Base-by-base conservation (phyloP, 2,888 invertebrate species). In the Trypoxylon attenuatum region DNA sequence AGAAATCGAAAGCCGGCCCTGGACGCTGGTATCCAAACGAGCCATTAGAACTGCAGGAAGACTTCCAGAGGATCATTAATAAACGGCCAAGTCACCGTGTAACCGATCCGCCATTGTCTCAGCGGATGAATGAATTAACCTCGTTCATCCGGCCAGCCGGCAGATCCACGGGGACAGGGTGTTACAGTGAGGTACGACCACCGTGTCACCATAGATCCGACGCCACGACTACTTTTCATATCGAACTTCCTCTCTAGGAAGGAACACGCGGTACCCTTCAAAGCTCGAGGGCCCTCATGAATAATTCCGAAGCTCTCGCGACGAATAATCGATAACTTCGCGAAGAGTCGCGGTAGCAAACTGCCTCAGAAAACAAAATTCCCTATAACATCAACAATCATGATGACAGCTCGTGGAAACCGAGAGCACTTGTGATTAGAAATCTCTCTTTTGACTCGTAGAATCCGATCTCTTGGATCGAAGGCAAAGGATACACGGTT, bases 31-130 rank as follows among this genome's bases (percentile, higher is more conserved):
- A 67, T 71, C 54, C 59, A 53, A 73, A 71, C 60, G 63, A 22
- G 46, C 51, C 70, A 70, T 76, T 76, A 70, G 58, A 52, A 62
- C 22, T 29, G 54, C 74, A 70, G 61, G 64, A 67, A 71, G 71
- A 71, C 64, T 63, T 69, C 71, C 75, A 54, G 54, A 61, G 66
- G 71, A 79, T 82, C 82, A 83, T 84, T 83, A 83, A 84, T 84
- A 84, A 83, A 83, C 80, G 76, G 76, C 67, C 73, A 65, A 80
- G 78, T 83, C 82, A 80, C 69, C 73, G 76, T 76, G 79, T 80
- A 80, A 84, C 73, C 77, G 79, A 83, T 81, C 76, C 74, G 74
- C 78, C 79, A 80, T 83, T 83, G 82, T 83, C 75, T 80, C 78
- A 70, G 76, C 71, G 77, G 74, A 80, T 74, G 78, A 82, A 81